phyloP scores from a whole-genome alignment of 1,140 invertebrate genomes.

The Bathynomus jamesi region DNA sequence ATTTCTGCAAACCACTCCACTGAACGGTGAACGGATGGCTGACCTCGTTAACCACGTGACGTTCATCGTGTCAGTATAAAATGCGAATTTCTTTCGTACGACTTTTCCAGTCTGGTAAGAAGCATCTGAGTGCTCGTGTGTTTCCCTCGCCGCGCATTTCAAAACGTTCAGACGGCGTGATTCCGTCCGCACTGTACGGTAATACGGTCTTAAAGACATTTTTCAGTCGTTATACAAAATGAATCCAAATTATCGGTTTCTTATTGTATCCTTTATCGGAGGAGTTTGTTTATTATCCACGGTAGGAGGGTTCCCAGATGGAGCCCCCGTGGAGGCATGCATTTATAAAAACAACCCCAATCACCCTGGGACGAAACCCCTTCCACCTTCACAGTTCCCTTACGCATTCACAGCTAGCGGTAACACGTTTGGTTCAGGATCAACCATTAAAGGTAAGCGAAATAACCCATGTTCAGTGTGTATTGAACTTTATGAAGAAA shows the following conservation, averaged over 20 bases:
- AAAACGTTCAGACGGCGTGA: no score
- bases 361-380: slow-evolving; percentile 11
- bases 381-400: background rate
- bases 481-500: no score
- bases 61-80: no score
- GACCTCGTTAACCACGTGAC: no score
- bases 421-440: background rate
- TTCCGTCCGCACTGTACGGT: no score
- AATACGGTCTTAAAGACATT: background rate
- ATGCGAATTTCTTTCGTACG: no score
- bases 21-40: no score
- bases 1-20: no score
- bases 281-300: background rate
- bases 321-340: slow-evolving; percentile 7
- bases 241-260: background rate
- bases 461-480: background rate
- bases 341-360: slow-evolving; percentile 14
- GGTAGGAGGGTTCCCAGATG: slow-evolving; percentile 8
- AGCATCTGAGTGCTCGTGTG: no score
- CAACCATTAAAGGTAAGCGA: background rate
- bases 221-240: background rate
- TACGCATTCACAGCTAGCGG: background rate
- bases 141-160: no score
- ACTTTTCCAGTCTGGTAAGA: no score
- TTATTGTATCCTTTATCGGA: background rate